Evolutionary conservation across 2,797 vertebrate species (phyloP).

Genomic region (Lutjanus argentimaculatus): DNA sequence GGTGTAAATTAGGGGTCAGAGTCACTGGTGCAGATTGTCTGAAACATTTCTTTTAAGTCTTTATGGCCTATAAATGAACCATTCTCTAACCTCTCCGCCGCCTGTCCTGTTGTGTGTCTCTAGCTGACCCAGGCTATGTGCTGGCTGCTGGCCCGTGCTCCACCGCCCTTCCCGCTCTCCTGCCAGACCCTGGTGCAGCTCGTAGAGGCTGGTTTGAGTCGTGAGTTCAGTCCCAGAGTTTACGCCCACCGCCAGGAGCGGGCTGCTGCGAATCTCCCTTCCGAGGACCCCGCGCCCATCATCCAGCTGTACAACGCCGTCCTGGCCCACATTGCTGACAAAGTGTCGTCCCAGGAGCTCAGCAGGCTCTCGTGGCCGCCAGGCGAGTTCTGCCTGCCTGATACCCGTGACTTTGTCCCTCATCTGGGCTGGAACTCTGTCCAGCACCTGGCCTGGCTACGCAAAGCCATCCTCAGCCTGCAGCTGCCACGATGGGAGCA

Average conservation of each 20-base stretch:
- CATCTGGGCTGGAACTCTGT: constrained; percentile 91
- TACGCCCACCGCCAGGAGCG: constrained; percentile 88
- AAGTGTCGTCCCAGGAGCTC: constrained; percentile 87
- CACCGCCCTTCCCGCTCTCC: constrained; percentile 82
- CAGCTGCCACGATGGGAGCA: constrained; percentile 91
- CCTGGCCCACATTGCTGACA: constrained; percentile 88
- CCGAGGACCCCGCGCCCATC: constrained; percentile 88
- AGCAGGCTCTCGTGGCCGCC: constrained; percentile 92
- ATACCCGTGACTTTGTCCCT: constrained; percentile 87
- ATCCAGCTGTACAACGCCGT: constrained; percentile 91
- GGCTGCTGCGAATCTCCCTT: constrained; percentile 76
- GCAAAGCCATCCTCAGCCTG: constrained; percentile 89
- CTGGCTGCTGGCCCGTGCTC: constrained; percentile 91
- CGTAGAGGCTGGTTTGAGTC: constrained; percentile 88
- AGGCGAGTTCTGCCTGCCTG: constrained; percentile 88
- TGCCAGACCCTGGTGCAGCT: constrained; percentile 91
- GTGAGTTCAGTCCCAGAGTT: constrained; percentile 89
- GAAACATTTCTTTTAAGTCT: not conserved
- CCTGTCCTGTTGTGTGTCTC: not conserved
- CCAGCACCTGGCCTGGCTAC: constrained; percentile 91
- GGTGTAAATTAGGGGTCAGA: too few species aligned
- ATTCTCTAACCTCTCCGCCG: not conserved
- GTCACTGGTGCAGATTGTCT: not conserved
- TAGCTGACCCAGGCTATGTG: constrained; percentile 87
- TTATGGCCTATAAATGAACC: not conserved